Percentiles rank a stretch among this genome's conserved stretches.
phyloP scores from a whole-genome alignment of 2,888 invertebrate genomes.

The Ptychoptera albimana region DNA sequence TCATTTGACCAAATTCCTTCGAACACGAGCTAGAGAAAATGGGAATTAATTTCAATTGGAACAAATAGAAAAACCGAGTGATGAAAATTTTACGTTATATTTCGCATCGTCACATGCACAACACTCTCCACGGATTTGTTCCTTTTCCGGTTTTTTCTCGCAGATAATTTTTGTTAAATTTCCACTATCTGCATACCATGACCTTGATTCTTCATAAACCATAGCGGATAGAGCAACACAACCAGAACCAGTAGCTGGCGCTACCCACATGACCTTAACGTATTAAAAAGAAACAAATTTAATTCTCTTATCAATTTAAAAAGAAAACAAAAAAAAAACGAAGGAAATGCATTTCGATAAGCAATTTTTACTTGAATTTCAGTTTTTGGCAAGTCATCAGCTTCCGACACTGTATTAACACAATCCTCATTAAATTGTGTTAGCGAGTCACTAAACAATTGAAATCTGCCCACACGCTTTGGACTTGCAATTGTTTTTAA shows the following conservation, averaged over 20 bases:
- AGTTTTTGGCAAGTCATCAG: constrained; percentile 61
- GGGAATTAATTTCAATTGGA: neutral
- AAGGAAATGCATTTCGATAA: neutral
- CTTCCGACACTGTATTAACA: constrained; percentile 68
- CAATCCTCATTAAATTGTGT: constrained; percentile 63
- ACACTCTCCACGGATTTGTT: constrained; percentile 48
- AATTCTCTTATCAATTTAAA: neutral
- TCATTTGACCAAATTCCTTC: constrained; percentile 91
- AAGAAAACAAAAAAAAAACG: too few species aligned
- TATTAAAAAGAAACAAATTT: neutral
- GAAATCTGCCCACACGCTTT: constrained; percentile 50
- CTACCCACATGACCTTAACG: constrained; percentile 54
- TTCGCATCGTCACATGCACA: constrained; percentile 95
- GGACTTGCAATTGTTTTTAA: constrained; percentile 28
- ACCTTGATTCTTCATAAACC: constrained; percentile 60
- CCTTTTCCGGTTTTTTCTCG: constrained; percentile 39
- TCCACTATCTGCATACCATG: constrained; percentile 85
- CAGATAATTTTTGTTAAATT: constrained; percentile 65
- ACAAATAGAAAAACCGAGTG: neutral
- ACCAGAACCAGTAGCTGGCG: constrained; percentile 69
- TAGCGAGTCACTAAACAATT: constrained; percentile 42
- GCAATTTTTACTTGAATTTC: constrained; percentile 52
- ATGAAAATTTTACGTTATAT: constrained; percentile 48
- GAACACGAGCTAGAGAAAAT: constrained; percentile 47
- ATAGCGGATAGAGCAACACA: constrained; percentile 82